Percentiles rank a stretch among this genome's conserved stretches.
Conservation (phyloP, 1,140 invertebrate species). For the Ips typographus region DNA sequence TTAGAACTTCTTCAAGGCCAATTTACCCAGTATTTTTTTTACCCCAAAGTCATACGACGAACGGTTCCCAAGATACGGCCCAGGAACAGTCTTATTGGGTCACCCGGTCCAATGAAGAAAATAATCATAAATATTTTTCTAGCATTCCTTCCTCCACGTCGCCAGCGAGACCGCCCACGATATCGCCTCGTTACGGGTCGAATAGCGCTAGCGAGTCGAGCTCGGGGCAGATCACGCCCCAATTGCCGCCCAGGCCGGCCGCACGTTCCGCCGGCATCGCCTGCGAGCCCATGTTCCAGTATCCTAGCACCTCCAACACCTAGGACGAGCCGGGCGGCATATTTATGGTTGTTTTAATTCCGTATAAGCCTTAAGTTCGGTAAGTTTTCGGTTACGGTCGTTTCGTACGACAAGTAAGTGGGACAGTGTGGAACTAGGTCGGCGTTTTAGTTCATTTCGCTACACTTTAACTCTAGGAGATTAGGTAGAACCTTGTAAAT, state of each 20-base stretch:
- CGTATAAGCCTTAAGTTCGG: slow-evolving; percentile 14
- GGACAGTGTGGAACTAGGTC: neutral
- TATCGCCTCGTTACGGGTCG: slow-evolving; percentile 45
- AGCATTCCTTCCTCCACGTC: slow-evolving; percentile 19
- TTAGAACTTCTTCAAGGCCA: no score
- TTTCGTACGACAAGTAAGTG: neutral
- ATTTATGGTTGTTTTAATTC: slow-evolving; percentile 21
- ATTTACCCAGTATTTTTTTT: no score
- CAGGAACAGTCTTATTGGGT: no score
- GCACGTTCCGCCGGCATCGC: slow-evolving; percentile 46
- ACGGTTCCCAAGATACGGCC: no score
- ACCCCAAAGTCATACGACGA: no score
- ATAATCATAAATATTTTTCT: slow-evolving; percentile 9
- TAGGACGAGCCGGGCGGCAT: slow-evolving; percentile 27
- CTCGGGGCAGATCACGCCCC: slow-evolving; percentile 47
- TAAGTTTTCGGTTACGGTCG: neutral
- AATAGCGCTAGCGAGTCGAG: slow-evolving; percentile 40
- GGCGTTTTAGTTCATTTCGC: neutral
- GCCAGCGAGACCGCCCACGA: slow-evolving; percentile 40
- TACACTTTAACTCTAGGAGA: neutral
- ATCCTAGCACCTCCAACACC: slow-evolving; percentile 49
- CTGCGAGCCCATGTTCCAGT: slow-evolving; percentile 49
- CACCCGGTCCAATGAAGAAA: no score
- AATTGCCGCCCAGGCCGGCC: slow-evolving; percentile 47
- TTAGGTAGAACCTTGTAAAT: neutral